Conservation (phyloP, 1,140 invertebrate species). For the Drosophila tropicalis region DNA sequence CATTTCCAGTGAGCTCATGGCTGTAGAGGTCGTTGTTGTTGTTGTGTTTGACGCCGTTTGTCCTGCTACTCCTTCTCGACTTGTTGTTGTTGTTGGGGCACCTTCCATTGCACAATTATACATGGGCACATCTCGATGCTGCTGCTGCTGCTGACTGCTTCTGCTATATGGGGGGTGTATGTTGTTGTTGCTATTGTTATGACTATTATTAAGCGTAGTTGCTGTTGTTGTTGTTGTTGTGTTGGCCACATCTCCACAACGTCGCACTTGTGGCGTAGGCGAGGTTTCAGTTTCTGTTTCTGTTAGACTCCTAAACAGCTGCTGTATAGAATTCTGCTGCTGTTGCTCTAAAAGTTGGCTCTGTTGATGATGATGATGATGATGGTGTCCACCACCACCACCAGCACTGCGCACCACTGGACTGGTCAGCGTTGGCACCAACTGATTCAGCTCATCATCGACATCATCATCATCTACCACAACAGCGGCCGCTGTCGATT, state of each 20-base stretch:
- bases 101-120: constrained; percentile 72
- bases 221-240: constrained; percentile 55
- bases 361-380: constrained; percentile 20
- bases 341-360: constrained; percentile 30
- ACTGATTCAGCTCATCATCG: constrained; percentile 61
- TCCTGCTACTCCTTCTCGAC: constrained; percentile 31
- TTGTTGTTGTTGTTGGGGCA: constrained; percentile 25
- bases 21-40: constrained; percentile 47
- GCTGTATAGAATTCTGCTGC: constrained; percentile 57
- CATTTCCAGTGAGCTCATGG: constrained; percentile 80
- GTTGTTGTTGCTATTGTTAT: constrained; percentile 52
- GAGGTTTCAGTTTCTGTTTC: constrained; percentile 64
- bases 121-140: constrained; percentile 67
- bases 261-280: constrained; percentile 58
- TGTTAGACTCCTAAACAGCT: constrained; percentile 66
- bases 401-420: constrained; percentile 59
- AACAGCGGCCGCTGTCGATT: constrained; percentile 3
- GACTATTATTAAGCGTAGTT: constrained; percentile 76
- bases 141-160: constrained; percentile 28
- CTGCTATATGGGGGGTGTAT: constrained; percentile 36
- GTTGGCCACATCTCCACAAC: constrained; percentile 50
- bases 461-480: constrained; percentile 57
- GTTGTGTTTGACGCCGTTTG: constrained; percentile 27
- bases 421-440: constrained; percentile 69
- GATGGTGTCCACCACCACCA: not conserved